phyloP scores from a whole-genome alignment of 1,140 invertebrate genomes.

The Amyelois transitella region DNA sequence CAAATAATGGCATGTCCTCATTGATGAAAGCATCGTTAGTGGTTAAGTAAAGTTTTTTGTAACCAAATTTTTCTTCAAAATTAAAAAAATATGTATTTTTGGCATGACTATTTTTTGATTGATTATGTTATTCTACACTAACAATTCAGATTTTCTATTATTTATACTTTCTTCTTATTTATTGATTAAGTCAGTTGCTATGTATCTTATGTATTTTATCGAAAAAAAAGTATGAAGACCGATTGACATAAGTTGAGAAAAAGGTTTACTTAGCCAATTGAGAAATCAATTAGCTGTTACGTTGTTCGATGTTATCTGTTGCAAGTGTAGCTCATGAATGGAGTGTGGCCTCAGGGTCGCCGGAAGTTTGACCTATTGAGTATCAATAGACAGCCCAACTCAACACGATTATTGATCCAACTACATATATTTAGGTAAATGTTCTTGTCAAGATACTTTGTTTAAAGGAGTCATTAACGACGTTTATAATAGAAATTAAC shows the following conservation, averaged over 20 bases:
- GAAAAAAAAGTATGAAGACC: neutral
- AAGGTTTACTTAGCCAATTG: neutral
- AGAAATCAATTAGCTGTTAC: conserved; percentile 2
- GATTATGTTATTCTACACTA: too few species aligned
- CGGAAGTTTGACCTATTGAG: conserved; percentile 10
- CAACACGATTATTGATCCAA: neutral
- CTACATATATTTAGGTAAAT: neutral
- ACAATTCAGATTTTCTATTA: too few species aligned
- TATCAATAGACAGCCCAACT: conserved; percentile 5
- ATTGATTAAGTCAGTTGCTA: too few species aligned
- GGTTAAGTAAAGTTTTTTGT: too few species aligned
- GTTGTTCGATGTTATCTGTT: neutral
- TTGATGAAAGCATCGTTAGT: neutral
- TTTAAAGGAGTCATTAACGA: neutral
- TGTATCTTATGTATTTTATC: neutral
- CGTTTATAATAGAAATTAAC: neutral
- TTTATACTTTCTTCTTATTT: too few species aligned
- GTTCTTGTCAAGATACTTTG: neutral
- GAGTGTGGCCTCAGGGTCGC: conserved; percentile 3
- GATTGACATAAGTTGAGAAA: neutral
- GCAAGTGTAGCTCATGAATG: neutral
- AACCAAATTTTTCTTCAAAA: too few species aligned
- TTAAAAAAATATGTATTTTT: too few species aligned
- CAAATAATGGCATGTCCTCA: neutral
- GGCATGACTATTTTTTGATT: too few species aligned